Percentiles rank a stretch among this genome's conserved stretches.
Evolutionary conservation across 1,140 invertebrate genomes (phyloP).

Genomic region (Copidosoma floridanum): DNA sequence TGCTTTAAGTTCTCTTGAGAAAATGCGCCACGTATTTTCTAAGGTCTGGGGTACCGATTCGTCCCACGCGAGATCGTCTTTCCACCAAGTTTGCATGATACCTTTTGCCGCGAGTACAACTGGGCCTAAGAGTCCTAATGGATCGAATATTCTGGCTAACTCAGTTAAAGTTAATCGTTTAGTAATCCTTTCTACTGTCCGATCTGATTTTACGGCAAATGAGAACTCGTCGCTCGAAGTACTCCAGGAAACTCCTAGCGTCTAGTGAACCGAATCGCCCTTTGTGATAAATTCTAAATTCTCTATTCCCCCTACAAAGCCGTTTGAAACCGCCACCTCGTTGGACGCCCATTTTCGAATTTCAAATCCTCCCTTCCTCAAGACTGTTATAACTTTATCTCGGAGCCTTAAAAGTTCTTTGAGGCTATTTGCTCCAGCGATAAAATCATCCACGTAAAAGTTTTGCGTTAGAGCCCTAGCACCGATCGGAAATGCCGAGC

Average conservation of each 20-base stretch:
- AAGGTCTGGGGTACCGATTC: constrained; percentile 9
- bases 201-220: background rate
- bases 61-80: constrained; percentile 7
- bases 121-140: constrained; percentile 15
- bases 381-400: constrained; percentile 29
- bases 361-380: constrained; percentile 34
- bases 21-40: background rate
- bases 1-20: background rate
- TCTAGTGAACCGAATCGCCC: background rate
- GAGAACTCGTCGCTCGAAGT: background rate
- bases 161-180: constrained; percentile 11
- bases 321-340: background rate
- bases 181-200: background rate
- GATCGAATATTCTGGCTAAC: constrained; percentile 22
- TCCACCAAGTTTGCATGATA: constrained; percentile 17
- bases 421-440: constrained; percentile 28
- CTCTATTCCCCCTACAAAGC: background rate
- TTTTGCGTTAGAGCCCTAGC: constrained; percentile 33
- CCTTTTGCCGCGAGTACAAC: constrained; percentile 1
- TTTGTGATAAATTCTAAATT: no score
- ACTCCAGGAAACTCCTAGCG: background rate
- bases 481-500: constrained; percentile 28
- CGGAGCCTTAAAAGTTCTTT: constrained; percentile 34
- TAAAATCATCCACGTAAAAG: constrained; percentile 44
- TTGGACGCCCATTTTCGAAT: constrained; percentile 40